These are phyloP conservation scores for Candoia aspera DNA, from an alignment of 2,113 vertebrate species.

Conservation along the genomic window DNA sequence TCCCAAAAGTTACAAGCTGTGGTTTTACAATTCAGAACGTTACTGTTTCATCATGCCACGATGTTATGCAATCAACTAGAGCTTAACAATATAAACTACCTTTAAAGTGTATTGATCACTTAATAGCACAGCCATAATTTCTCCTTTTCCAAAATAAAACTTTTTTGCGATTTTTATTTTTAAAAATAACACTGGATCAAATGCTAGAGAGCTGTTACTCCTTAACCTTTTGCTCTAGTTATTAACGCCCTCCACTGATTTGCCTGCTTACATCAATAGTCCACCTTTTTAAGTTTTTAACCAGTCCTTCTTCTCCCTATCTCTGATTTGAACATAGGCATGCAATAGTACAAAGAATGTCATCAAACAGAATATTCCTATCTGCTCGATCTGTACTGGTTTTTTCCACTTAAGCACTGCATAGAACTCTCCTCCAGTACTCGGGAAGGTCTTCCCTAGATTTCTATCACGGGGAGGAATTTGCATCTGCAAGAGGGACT, in stretches of 20 bases:
- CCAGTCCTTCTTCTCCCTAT: too few species aligned
- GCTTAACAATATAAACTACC: background rate
- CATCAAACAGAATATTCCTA: too few species aligned
- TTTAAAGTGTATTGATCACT: background rate
- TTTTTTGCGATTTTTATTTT: background rate
- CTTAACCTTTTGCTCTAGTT: background rate
- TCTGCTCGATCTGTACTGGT: too few species aligned
- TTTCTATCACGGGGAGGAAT: too few species aligned
- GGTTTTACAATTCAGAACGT: background rate
- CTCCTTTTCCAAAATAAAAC: background rate
- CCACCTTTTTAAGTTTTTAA: too few species aligned
- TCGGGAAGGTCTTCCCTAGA: too few species aligned
- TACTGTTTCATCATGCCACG: background rate
- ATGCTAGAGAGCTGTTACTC: background rate
- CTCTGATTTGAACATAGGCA: too few species aligned
- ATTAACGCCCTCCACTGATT: background rate
- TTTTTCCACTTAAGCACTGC: too few species aligned
- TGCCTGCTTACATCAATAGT: background rate
- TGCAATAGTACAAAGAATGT: too few species aligned
- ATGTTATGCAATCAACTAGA: background rate
- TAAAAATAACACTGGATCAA: background rate
- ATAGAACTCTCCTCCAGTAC: too few species aligned
- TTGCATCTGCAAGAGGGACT: too few species aligned
- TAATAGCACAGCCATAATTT: background rate
- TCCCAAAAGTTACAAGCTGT: background rate